Base-by-base conservation (phyloP, 1,140 invertebrate genomes). In the Sipha flava region DNA sequence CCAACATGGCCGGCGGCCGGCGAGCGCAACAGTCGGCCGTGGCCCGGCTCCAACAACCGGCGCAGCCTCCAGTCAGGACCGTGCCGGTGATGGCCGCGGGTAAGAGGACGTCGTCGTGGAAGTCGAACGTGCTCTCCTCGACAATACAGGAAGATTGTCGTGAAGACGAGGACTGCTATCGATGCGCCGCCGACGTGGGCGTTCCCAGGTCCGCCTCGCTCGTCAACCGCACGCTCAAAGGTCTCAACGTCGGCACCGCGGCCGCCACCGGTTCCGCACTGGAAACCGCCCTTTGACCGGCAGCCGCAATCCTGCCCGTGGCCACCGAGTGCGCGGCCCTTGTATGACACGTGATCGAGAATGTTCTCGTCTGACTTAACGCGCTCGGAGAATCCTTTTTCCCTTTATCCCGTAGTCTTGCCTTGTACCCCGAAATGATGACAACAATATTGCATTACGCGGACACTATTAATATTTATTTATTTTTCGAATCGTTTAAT, bases 71-170 rank as follows among this genome's bases (percentile, higher is more conserved):
- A n/a, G 85, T 86, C 29, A n/a, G n/a, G 37, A 34, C 34, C 6
- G 3, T 18, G 47, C 26, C 47, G 26, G 1, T 47, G 3, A n/a
- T 21, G 21, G 18, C 34, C 7, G 66, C 7, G 18, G 29, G 26
- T 29, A 31, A 37, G 29, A 21, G 45, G 29, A 12, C 87, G 59
- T 88, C 89, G 80, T 87, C 88, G 80, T 92, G 91, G 91, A 86
- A 91, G 77, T 92, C 91, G 81, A 92, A 94, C 83, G 92, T 94
- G 23, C 88, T 95, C 81, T 93, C 93, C 16, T 93, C 92, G 9
- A 93, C 93, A 62, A 95, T 95, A 84, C 90, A 90, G n/a, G 93
- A 95, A 87, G 93, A 89, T 82, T 89, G 90, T 83, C 90, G 89
- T 82, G 91, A 92, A 87, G 79, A 80, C 29, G 91, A 92, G 83